These are phyloP conservation scores for Centropus bengalensis DNA, from an alignment of 2,113 vertebrate genomes.

Conservation along the genomic window DNA sequence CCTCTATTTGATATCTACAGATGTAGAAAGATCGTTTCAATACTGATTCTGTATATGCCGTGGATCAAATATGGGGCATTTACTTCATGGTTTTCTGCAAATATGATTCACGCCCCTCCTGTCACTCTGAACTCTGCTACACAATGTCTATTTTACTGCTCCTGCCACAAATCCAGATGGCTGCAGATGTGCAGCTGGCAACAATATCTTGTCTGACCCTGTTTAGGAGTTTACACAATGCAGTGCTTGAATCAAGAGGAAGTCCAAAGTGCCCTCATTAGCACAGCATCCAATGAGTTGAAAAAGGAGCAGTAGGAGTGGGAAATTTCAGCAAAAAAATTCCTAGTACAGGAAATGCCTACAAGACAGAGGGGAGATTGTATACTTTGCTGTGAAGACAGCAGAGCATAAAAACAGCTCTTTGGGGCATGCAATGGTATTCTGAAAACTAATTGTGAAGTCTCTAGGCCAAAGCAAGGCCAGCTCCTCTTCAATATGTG, in stretches of 20 bases:
- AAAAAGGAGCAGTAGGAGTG: slow-evolving; percentile 39
- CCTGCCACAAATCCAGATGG: slow-evolving; percentile 53
- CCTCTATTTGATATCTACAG: not conserved
- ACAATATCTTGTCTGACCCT: slow-evolving; percentile 61
- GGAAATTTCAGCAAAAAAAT: slow-evolving; percentile 50
- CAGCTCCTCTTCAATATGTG: slow-evolving; percentile 24
- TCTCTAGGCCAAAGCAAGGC: slow-evolving; percentile 22
- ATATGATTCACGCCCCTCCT: slow-evolving; percentile 11
- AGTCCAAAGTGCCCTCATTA: slow-evolving; percentile 58
- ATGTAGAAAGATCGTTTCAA: not conserved
- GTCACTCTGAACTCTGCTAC: slow-evolving; percentile 3
- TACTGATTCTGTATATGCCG: not conserved
- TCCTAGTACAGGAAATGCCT: slow-evolving; percentile 60
- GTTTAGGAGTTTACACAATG: slow-evolving; percentile 61
- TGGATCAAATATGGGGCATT: not conserved
- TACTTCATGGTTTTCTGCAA: slow-evolving; percentile 23
- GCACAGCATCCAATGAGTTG: slow-evolving; percentile 46
- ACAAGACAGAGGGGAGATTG: slow-evolving; percentile 56
- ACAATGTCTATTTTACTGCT: slow-evolving; percentile 44
- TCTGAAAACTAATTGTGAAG: slow-evolving; percentile 48
- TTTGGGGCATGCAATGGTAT: slow-evolving; percentile 45
- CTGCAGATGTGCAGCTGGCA: slow-evolving; percentile 67
- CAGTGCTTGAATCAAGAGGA: slow-evolving; percentile 63
- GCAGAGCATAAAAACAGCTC: slow-evolving; percentile 60
- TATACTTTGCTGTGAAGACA: slow-evolving; percentile 53